Conservation (phyloP, 2,797 vertebrate genomes). For the Esox lucius region DNA sequence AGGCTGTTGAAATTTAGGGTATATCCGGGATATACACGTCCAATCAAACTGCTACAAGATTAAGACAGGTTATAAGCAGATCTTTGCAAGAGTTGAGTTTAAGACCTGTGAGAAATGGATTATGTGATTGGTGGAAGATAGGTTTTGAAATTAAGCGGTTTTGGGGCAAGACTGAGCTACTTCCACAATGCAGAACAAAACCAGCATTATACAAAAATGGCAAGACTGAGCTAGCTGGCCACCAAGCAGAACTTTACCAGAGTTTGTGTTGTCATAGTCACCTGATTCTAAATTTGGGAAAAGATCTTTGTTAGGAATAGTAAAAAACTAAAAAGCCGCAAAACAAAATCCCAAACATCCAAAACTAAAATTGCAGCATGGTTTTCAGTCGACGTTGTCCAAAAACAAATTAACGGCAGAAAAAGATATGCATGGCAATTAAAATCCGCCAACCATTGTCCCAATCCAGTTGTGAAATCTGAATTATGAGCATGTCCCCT, state of each 20-base stretch:
- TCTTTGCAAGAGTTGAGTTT: slow-evolving; percentile 43
- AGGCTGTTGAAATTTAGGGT: neutral
- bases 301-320: slow-evolving; percentile 4
- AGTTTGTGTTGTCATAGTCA: slow-evolving; percentile 3
- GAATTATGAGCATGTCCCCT: neutral
- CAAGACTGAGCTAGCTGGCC: neutral
- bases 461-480: neutral
- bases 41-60: neutral
- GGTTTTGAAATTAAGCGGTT: slow-evolving; percentile 20
- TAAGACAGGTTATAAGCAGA: neutral
- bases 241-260: neutral
- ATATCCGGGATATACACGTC: neutral
- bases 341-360: neutral
- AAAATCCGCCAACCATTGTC: neutral
- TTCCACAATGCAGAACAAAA: neutral
- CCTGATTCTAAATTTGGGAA: slow-evolving; percentile 15
- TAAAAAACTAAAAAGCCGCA: neutral
- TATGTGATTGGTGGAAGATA: slow-evolving; percentile 24
- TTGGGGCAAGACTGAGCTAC: neutral
- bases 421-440: neutral
- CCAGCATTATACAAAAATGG: slow-evolving; percentile 2
- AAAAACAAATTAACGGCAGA: neutral
- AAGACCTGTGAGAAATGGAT: slow-evolving; percentile 17
- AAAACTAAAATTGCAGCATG: neutral
- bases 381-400: neutral